Base-by-base conservation (phyloP, 2,888 invertebrate genomes). In the Tortricodes alternella region DNA sequence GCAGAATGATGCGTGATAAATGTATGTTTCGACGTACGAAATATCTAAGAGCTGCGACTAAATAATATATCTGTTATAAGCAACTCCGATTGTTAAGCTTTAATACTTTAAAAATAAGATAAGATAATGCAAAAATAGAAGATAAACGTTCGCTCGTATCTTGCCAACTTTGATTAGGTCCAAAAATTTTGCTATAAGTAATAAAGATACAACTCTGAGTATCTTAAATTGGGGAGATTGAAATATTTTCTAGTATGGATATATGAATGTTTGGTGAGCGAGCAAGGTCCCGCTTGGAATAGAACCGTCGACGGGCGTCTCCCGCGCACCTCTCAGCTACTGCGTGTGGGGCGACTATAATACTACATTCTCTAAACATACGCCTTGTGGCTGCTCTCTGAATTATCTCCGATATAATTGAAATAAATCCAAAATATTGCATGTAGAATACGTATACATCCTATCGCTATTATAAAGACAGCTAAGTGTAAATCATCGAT, bases 271-370 rank as follows among this genome's bases (percentile, higher is more conserved):
- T 55, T 44, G 46, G 57, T 56, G 50, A 73, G 70, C 71, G 75
- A 71, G 77, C 84, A 86, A 87, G 85, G 85, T 87, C 80, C 76
- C 76, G 77, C 81, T 78, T 81, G 80, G 84, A 86, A 86, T 85
- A 87, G 87, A 85, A 77, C 75, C 74, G 69, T 69, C 71, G 69
- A 65, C 66, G 75, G 72, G 68, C 82, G 71, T 73, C 87, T 85
- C 89, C 85, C 86, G 88, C 85, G 81, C 85, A 81, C 76, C 80
- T 76, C 80, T 71, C 64, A 62, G 66, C 71, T 76, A 66, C 87
- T 72, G 87, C 85, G 88, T 80, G 89, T 89, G 89, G 86, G 89
- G 86, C 78, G 70, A 71, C 80, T 89, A 89, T 85, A 83, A 89
- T n/a, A n/a, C 89, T 89, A 89, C 73, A 65, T 66, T 63, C 68